Percentiles rank a stretch among this genome's conserved stretches.
Conservation (phyloP, 2,113 vertebrate species). For the Apteryx owenii region DNA sequence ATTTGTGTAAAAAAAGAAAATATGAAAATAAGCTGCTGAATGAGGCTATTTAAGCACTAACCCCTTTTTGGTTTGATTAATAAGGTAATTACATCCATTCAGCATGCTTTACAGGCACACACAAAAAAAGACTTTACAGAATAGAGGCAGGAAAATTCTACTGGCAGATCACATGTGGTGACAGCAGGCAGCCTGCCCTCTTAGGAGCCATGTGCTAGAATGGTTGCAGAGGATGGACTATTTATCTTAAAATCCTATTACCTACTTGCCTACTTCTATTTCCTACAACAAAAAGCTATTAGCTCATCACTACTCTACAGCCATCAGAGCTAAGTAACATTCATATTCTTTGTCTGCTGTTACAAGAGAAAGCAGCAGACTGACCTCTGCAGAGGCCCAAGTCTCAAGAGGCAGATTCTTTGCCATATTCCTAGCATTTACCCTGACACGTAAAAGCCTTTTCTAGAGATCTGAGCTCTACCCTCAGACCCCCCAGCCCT, state of each 20-base stretch:
- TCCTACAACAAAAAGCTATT: neutral
- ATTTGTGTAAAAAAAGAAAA: neutral
- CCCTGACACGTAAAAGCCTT: neutral
- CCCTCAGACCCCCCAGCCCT: neutral
- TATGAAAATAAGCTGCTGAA: neutral
- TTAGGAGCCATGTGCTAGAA: conserved; percentile 5
- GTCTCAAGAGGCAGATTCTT: neutral
- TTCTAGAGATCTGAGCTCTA: neutral
- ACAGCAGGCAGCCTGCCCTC: neutral
- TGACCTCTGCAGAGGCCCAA: neutral
- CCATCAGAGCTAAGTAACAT: neutral
- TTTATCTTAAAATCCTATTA: neutral
- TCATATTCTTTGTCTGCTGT: neutral
- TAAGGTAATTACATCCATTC: neutral
- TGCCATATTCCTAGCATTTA: neutral
- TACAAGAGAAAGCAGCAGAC: neutral
- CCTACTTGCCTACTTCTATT: neutral
- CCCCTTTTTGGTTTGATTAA: conserved; percentile 31
- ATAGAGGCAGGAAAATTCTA: conserved; percentile 14
- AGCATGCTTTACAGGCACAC: neutral
- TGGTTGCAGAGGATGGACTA: neutral
- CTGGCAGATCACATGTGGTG: neutral
- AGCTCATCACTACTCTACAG: neutral
- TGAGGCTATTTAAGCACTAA: neutral
- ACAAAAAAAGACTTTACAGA: neutral